Conservation (phyloP, 2,888 invertebrate species). For the Drosophila demipolita region DNA sequence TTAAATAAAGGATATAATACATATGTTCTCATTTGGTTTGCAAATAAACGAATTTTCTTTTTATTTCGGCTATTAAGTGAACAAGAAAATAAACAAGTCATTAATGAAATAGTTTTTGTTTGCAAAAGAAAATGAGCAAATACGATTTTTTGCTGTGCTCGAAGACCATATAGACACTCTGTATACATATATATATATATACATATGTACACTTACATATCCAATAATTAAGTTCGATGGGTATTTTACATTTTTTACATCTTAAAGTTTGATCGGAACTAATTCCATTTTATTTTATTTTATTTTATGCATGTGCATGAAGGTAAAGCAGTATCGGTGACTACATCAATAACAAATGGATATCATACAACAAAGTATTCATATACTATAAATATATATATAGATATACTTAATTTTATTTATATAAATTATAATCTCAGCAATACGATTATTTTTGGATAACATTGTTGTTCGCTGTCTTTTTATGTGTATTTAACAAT, state of each 20-base stretch:
- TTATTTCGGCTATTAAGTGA: too few species aligned
- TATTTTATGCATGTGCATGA: background rate
- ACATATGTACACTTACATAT: background rate
- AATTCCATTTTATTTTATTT: background rate
- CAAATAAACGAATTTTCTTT: too few species aligned
- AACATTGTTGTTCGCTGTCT: conserved; percentile 42
- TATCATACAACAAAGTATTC: background rate
- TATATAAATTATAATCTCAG: background rate
- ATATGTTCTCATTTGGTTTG: too few species aligned
- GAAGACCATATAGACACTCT: too few species aligned
- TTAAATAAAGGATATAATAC: too few species aligned
- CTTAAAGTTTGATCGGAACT: background rate
- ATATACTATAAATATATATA: too few species aligned
- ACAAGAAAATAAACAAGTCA: too few species aligned
- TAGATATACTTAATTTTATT: background rate
- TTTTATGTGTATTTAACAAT: conserved; percentile 47
- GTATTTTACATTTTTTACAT: background rate
- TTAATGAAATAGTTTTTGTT: too few species aligned
- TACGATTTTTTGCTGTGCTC: too few species aligned
- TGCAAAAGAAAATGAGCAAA: too few species aligned
- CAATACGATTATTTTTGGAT: background rate
- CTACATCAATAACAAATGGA: background rate
- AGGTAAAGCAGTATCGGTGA: background rate
- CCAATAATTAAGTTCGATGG: background rate
- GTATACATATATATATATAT: too few species aligned